Conservation (phyloP, 2,888 invertebrate species). For the Agonopterix alstromeriana region DNA sequence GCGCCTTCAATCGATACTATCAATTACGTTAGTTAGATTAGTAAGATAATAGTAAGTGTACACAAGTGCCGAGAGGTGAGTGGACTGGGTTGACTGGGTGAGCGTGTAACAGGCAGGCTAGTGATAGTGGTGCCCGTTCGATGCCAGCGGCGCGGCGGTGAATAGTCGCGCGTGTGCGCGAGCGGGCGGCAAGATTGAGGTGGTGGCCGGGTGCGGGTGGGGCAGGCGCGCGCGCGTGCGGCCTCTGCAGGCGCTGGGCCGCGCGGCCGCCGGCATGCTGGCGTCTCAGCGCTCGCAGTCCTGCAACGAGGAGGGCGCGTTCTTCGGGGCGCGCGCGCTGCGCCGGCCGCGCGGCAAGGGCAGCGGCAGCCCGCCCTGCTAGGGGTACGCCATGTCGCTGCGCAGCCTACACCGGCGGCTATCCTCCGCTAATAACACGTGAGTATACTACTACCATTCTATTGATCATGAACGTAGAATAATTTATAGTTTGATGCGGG, state of each 20-base stretch:
- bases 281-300: conserved; percentile 73
- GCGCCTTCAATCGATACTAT: conserved; percentile 59
- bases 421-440: conserved; percentile 78
- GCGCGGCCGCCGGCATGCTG: conserved; percentile 70
- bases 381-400: conserved; percentile 81
- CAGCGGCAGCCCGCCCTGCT: conserved; percentile 77
- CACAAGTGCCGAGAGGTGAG: conserved; percentile 40
- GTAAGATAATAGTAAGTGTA: conserved; percentile 34
- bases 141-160: conserved; percentile 22
- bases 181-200: conserved; percentile 65
- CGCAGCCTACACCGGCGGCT: conserved; percentile 80
- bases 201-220: conserved; percentile 72
- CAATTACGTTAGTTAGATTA: conserved; percentile 42
- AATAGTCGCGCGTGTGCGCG: conserved; percentile 22
- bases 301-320: conserved; percentile 75
- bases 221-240: conserved; percentile 74
- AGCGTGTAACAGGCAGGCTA: conserved; percentile 8
- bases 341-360: conserved; percentile 77
- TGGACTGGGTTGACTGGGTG: conserved; percentile 8
- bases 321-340: conserved; percentile 73
- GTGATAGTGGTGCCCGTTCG: conserved; percentile 17
- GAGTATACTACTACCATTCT: conserved; percentile 33
- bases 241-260: conserved; percentile 64
- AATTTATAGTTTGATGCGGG: too few relatives aligned
- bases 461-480: too few relatives aligned